A percentile compares a stretch with the other conserved stretches of the same genome.
Evolutionary conservation across 2,797 vertebrate species (phyloP).

Genomic region (Gymnoscopelus microlampas): DNA sequence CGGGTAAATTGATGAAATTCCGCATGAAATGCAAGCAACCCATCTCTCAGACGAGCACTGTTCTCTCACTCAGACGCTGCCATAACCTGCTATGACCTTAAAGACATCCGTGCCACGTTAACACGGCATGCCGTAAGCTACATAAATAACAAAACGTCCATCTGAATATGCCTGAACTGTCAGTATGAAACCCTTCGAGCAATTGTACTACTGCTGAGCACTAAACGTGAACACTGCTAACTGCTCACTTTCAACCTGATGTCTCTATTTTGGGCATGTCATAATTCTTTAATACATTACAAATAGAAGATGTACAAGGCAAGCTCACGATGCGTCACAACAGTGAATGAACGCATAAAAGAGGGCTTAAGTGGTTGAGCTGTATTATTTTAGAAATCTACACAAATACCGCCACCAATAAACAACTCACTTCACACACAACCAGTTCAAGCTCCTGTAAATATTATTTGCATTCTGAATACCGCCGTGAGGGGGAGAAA

Average conservation of each 20-base stretch:
- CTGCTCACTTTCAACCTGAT: too few species aligned
- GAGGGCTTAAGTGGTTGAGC: background rate
- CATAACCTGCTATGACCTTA: too few species aligned
- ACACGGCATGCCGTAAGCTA: too few species aligned
- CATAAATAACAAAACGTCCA: too few species aligned
- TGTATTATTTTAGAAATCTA: slow-evolving; percentile 19
- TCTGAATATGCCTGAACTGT: too few species aligned
- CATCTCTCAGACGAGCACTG: slow-evolving; percentile 66
- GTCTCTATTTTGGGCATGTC: too few species aligned
- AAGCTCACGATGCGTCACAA: background rate
- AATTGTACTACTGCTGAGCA: too few species aligned
- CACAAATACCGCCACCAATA: background rate
- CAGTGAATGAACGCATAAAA: background rate
- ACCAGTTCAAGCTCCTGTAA: background rate
- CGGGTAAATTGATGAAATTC: slow-evolving; percentile 80
- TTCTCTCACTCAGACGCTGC: slow-evolving; percentile 49
- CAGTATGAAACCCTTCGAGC: too few species aligned
- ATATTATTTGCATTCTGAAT: background rate
- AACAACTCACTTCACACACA: slow-evolving; percentile 17
- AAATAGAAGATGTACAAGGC: background rate
- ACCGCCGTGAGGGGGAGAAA: background rate
- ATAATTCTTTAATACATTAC: background rate
- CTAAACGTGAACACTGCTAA: too few species aligned
- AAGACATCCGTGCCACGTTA: too few species aligned
- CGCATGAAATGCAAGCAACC: slow-evolving; percentile 78